phyloP scores from a whole-genome alignment of 2,888 invertebrate species.

The Apotomis turbidana region DNA sequence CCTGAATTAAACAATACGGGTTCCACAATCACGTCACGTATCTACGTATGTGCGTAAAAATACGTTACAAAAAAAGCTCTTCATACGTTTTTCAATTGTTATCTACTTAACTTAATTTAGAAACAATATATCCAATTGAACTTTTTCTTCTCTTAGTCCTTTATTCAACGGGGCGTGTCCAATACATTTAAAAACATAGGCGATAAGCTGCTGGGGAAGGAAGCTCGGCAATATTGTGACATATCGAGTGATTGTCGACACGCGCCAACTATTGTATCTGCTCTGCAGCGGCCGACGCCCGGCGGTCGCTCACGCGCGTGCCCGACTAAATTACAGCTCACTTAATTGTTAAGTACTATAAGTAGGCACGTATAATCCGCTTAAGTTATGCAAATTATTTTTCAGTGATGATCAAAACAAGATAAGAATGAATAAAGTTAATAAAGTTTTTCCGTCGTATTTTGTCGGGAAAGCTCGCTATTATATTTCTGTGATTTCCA shows the following conservation, averaged over 20 bases:
- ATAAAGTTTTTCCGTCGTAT: no score
- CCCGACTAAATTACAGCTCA: conserved; percentile 39
- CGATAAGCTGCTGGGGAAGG: conserved; percentile 54
- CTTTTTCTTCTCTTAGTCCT: conserved; percentile 42
- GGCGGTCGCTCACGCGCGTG: conserved; percentile 45
- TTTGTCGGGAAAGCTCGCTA: no score
- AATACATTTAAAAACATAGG: conserved; percentile 61
- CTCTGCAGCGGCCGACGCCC: not conserved
- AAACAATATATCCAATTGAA: conserved; percentile 11
- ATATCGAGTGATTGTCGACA: conserved; percentile 33
- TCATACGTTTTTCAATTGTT: no score
- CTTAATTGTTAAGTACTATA: conserved; percentile 59
- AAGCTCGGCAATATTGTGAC: conserved; percentile 53
- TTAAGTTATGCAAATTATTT: conserved; percentile 20
- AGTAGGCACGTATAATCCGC: conserved; percentile 28
- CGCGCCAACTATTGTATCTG: conserved; percentile 24
- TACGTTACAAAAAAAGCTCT: no score
- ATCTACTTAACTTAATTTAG: not conserved
- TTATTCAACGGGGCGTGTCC: conserved; percentile 52
- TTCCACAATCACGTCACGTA: no score
- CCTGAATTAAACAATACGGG: no score
- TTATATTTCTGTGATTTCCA: no score
- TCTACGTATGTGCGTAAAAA: no score
- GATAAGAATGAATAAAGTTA: no score
- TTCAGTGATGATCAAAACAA: not conserved